Percentiles rank a stretch among this genome's conserved stretches.
These are phyloP conservation scores for Trichogramma evanescens DNA, from an alignment of 2,888 invertebrate genomes.

Conservation along the genomic window DNA sequence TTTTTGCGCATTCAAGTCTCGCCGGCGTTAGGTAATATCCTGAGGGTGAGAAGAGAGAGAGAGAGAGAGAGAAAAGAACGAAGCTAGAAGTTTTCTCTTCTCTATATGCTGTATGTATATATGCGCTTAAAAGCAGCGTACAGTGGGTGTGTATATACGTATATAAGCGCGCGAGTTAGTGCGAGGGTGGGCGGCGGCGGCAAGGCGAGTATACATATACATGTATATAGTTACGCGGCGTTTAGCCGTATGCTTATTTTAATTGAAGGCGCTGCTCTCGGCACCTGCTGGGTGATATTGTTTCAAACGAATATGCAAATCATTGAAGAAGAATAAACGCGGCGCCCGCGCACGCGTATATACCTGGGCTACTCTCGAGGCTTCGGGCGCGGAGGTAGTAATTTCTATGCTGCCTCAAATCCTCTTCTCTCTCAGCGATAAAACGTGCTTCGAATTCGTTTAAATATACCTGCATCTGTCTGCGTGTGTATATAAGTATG, in stretches of 20 bases:
- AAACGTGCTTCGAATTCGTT: too few relatives aligned
- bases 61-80: conserved; percentile 4
- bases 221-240: background rate
- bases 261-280: conserved; percentile 39
- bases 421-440: too few relatives aligned
- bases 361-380: conserved; percentile 33
- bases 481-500: too few relatives aligned
- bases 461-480: too few relatives aligned
- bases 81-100: conserved; percentile 20
- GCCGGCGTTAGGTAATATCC: conserved; percentile 41
- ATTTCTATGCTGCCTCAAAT: too few relatives aligned
- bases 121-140: conserved; percentile 17
- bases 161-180: conserved; percentile 18
- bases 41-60: conserved; percentile 27
- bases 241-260: conserved; percentile 33
- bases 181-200: conserved; percentile 16
- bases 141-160: background rate
- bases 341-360: conserved; percentile 32
- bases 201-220: background rate
- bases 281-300: conserved; percentile 38
- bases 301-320: conserved; percentile 49
- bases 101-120: conserved; percentile 1
- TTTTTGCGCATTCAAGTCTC: conserved; percentile 42
- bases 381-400: background rate
- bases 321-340: conserved; percentile 29